A percentile compares a stretch with the other conserved stretches of the same genome.
Evolutionary conservation across 1,140 invertebrate genomes (phyloP).

Genomic region (Sitodiplosis mosellana): DNA sequence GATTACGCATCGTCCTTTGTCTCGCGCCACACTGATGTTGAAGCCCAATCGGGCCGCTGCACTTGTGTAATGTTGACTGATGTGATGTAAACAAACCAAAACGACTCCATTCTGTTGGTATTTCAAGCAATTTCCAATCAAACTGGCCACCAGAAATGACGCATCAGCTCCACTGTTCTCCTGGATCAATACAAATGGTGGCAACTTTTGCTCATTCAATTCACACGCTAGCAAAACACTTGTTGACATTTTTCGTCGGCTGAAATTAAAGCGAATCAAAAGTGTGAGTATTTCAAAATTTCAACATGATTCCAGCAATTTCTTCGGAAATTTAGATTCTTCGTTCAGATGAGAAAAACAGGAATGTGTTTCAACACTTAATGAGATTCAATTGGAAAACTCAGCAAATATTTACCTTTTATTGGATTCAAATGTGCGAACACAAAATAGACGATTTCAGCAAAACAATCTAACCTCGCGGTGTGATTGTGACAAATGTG

Average conservation of each 20-base stretch:
- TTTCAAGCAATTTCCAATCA: constrained; percentile 35
- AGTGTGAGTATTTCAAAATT: no score
- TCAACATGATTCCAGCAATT: no score
- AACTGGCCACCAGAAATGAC: constrained; percentile 44
- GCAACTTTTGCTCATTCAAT: constrained; percentile 32
- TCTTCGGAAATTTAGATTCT: no score
- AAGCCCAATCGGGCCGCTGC: constrained; percentile 52
- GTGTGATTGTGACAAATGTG: no score
- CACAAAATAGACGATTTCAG: no score
- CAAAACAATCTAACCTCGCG: no score
- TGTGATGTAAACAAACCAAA: constrained; percentile 47
- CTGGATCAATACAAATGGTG: constrained; percentile 40
- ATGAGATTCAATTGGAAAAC: no score
- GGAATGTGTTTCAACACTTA: no score
- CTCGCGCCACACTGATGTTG: constrained; percentile 36
- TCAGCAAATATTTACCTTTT: no score
- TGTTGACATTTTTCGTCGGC: constrained; percentile 27
- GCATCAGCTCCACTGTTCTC: constrained; percentile 47
- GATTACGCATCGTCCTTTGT: constrained; percentile 31
- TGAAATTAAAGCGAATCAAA: no score
- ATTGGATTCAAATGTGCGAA: no score
- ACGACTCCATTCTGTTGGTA: constrained; percentile 32
- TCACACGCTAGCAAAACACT: constrained; percentile 35
- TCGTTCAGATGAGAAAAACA: no score
- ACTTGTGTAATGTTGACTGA: constrained; percentile 48